A percentile compares a stretch with the other conserved stretches of the same genome.
phyloP scores from a whole-genome alignment of 92 coral and sea anemone genomes.

The Muricea muricata region DNA sequence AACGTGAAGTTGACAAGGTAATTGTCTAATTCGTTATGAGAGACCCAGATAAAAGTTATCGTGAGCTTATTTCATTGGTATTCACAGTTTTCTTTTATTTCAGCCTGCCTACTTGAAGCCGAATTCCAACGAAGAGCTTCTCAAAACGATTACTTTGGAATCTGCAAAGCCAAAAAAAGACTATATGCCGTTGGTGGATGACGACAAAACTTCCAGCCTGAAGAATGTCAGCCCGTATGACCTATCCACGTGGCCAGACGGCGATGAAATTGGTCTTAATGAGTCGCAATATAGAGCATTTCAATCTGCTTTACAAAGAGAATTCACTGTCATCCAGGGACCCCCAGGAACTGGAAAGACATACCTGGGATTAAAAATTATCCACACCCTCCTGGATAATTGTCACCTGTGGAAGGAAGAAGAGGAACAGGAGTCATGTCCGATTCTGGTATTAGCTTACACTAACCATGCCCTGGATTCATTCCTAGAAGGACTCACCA shows the following conservation, averaged over 20 bases:
- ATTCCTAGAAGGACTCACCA: conserved; percentile 79
- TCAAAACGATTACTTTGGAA: background rate
- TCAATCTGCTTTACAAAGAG: conserved; percentile 78
- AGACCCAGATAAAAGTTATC: no score
- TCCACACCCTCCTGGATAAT: conserved; percentile 74
- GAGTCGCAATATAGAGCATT: conserved; percentile 88
- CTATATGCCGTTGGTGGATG: background rate
- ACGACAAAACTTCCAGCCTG: background rate
- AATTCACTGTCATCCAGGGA: conserved; percentile 90
- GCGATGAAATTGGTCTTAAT: conserved; percentile 77
- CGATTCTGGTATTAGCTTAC: conserved; percentile 85
- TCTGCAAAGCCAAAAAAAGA: background rate
- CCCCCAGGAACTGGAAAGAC: conserved; percentile 99
- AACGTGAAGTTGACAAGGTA: conserved; percentile 42
- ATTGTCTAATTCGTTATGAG: no score
- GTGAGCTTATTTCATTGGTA: no score
- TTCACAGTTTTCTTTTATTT: background rate
- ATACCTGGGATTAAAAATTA: conserved; percentile 87
- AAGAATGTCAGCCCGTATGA: conserved; percentile 20
- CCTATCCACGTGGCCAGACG: conserved; percentile 76
- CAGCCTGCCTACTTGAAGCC: conserved; percentile 22
- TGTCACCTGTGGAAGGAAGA: conserved; percentile 55
- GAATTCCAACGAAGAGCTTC: background rate
- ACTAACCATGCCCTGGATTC: conserved; percentile 95
- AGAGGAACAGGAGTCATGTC: conserved; percentile 31